Evolutionary conservation across 1,140 invertebrate genomes (phyloP).

Genomic region (Philopotamus ludificatus): DNA sequence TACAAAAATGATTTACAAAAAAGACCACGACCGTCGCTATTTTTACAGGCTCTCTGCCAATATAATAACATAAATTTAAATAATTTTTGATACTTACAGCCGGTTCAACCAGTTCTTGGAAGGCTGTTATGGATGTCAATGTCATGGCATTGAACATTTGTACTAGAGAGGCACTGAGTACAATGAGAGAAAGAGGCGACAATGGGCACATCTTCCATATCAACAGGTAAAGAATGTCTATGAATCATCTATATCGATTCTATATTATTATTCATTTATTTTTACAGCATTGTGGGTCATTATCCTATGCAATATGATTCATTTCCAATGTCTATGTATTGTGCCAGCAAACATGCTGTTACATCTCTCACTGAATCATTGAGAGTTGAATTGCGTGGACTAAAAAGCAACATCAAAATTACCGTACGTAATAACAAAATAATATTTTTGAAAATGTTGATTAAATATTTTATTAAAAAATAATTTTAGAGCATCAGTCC

Average conservation of each 20-base stretch:
- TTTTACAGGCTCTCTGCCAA: too few relatives aligned
- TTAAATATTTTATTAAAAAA: background rate
- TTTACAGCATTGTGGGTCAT: conserved; percentile 41
- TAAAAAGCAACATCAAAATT: conserved; percentile 55
- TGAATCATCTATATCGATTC: background rate
- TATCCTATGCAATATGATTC: conserved; percentile 46
- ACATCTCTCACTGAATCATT: conserved; percentile 62
- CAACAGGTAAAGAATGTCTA: conserved; percentile 53
- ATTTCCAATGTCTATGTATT: conserved; percentile 56
- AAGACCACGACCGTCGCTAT: too few relatives aligned
- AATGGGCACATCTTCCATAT: conserved; percentile 71
- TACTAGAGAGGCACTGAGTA: conserved; percentile 57
- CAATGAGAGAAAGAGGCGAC: conserved; percentile 59
- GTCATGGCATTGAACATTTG: conserved; percentile 59
- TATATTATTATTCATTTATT: background rate
- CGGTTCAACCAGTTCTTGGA: conserved; percentile 18
- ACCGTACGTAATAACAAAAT: conserved; percentile 44
- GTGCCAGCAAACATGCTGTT: conserved; percentile 62
- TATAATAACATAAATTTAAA: background rate
- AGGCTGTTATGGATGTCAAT: conserved; percentile 51
- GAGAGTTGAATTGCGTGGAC: conserved; percentile 53
- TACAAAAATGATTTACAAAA: too few relatives aligned
- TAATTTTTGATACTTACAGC: conserved; percentile 7
- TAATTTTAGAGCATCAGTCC: conserved; percentile 53
- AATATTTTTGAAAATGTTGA: background rate